These are phyloP conservation scores for Eustalomyia histrio DNA, from an alignment of 2,888 invertebrate species.

Conservation along the genomic window DNA sequence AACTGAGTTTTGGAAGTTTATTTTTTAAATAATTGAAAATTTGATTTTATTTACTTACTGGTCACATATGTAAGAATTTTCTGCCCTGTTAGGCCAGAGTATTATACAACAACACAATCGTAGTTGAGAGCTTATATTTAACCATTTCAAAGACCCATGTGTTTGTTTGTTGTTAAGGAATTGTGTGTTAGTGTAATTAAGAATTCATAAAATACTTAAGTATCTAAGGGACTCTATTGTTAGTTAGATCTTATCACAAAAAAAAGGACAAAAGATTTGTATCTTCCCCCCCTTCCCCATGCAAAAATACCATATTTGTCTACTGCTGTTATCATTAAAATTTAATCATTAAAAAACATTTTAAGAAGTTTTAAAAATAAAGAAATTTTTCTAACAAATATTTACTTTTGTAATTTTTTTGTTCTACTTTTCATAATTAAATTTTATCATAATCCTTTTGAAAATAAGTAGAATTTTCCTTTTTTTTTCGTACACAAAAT, in stretches of 20 bases:
- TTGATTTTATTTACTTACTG: conserved; percentile 34
- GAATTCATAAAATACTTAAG: conserved; percentile 34
- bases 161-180: conserved; percentile 8
- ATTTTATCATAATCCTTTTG: conserved; percentile 48
- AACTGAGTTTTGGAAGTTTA: conserved; percentile 26
- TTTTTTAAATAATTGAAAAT: conserved; percentile 47
- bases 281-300: neutral
- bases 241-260: neutral
- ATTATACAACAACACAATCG: neutral
- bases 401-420: conserved; percentile 18
- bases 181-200: conserved; percentile 26
- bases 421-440: conserved; percentile 34
- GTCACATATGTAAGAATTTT: neutral
- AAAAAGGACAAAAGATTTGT: conserved; percentile 4
- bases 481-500: conserved; percentile 10
- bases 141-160: neutral
- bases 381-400: conserved; percentile 1
- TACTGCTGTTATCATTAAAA: conserved; percentile 2
- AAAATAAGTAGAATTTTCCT: conserved; percentile 27
- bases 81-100: neutral
- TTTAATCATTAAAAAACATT: conserved; percentile 18
- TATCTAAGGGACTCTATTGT: neutral
- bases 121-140: neutral
- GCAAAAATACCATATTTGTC: neutral
- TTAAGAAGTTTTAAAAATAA: neutral